phyloP scores from a whole-genome alignment of 2,888 invertebrate genomes.

The Archaeoteleia sp. region DNA sequence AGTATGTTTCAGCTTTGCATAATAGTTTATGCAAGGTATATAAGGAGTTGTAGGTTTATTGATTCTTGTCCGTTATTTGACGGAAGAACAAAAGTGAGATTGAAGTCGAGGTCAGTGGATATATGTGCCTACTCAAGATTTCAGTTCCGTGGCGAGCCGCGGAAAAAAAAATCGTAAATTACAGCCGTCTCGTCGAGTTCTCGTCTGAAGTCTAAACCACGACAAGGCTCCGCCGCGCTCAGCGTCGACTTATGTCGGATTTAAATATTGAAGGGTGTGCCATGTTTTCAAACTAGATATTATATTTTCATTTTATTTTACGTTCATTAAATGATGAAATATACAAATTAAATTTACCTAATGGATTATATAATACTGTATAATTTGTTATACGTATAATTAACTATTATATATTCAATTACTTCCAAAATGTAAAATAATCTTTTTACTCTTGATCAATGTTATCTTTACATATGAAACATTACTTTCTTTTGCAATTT shows the following conservation, averaged over 20 bases:
- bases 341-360: no score
- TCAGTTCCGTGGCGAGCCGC: not conserved
- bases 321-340: no score
- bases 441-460: no score
- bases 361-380: no score
- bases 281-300: constrained; percentile 19
- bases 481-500: no score
- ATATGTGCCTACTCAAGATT: constrained; percentile 3
- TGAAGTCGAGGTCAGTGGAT: constrained; percentile 20
- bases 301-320: no score
- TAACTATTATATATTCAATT: no score
- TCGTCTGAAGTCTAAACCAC: constrained; percentile 12
- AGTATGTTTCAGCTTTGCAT: no score
- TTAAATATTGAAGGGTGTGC: constrained; percentile 18
- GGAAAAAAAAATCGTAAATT: not conserved
- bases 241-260: constrained; percentile 14
- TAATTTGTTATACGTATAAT: no score
- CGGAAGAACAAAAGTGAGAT: constrained; percentile 30
- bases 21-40: no score
- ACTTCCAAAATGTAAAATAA: no score
- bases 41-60: constrained; percentile 1
- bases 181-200: constrained; percentile 10
- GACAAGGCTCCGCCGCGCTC: constrained; percentile 25
- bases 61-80: constrained; percentile 29
- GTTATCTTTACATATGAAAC: no score